Percentiles rank a stretch among this genome's conserved stretches.
phyloP scores from a whole-genome alignment of 1,140 invertebrate species.

The Papilio helenus region DNA sequence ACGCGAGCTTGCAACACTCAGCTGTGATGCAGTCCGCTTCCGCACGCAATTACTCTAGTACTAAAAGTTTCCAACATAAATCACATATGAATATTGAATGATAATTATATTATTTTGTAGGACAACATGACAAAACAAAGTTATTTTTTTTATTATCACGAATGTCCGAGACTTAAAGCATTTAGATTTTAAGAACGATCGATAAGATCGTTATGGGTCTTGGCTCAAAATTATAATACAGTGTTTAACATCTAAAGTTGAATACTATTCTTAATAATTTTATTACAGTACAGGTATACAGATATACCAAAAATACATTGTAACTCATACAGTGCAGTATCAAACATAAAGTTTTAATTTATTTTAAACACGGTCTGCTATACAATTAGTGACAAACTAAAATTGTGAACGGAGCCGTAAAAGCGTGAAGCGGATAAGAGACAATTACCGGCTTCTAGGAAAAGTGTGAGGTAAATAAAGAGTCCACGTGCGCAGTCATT shows the following conservation, averaged over 20 bases:
- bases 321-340: not conserved
- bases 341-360: not conserved
- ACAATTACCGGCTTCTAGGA: slow-evolving; percentile 47
- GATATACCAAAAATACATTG: too few relatives aligned
- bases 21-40: not conserved
- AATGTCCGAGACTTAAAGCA: too few relatives aligned
- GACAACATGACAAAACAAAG: not conserved
- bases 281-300: too few relatives aligned
- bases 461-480: slow-evolving; percentile 46
- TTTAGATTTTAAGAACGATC: too few relatives aligned
- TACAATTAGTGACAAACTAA: slow-evolving; percentile 18
- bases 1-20: slow-evolving; percentile 1
- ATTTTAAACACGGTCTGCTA: not conserved
- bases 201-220: not conserved
- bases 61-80: not conserved
- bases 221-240: not conserved
- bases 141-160: not conserved
- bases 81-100: not conserved
- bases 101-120: not conserved
- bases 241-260: not conserved
- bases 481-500: slow-evolving; percentile 48
- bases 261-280: too few relatives aligned
- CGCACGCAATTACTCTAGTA: not conserved
- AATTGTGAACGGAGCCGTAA: slow-evolving; percentile 17
- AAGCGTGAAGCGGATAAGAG: slow-evolving; percentile 37